Evolutionary conservation across 2,797 vertebrate genomes (phyloP), one percentile per base, ranked within the genome.

Genomic region (Liparis tanakae): DNA sequence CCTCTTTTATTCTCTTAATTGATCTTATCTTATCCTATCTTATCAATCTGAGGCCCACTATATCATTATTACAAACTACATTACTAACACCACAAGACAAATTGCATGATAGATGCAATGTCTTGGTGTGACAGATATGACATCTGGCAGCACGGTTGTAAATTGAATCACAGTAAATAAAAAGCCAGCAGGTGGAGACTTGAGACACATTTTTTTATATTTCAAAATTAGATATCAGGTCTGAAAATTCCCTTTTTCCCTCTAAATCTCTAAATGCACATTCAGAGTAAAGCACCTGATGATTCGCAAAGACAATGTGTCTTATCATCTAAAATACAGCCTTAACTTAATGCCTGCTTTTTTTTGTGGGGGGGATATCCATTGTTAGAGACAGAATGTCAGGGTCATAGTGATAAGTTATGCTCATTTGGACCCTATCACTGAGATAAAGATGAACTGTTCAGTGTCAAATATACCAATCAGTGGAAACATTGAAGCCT

Each of bases 121-220:
- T 65, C 12, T 70, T 62, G 57, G 25, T 61, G 69, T 67, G 80
- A 69, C 39, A 74, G 41, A 74, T 36, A 44, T 50, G 30, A 48
- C 56, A 25, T 70, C 22, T 14, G 59, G 46, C 36, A 39, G 37
- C 56, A 66, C 18, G 51, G 59, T 67, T 56, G 72, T 79, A 30
- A 30, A 30, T 14, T 1, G 25, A 30, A 57, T 82, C 50, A 78
- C 2, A 57, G 36, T 56, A 75, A 68, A 63, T 0, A 37, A 9
- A 75, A 67, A 78, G 78, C 88, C 90, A 90, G 87, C 76, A 88
- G 90, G 80, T 85, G 91, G 91, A 85, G 87, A 86, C 79, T 70
- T 67, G 71, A 63, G 76, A 76, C 78, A 56, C 20, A 60, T 20
- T 72, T 72, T 30, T 54, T 72, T 51, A 67, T 69, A 20, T 25